phyloP scores from a whole-genome alignment of 2,797 vertebrate species.

The Mallotus villosus region DNA sequence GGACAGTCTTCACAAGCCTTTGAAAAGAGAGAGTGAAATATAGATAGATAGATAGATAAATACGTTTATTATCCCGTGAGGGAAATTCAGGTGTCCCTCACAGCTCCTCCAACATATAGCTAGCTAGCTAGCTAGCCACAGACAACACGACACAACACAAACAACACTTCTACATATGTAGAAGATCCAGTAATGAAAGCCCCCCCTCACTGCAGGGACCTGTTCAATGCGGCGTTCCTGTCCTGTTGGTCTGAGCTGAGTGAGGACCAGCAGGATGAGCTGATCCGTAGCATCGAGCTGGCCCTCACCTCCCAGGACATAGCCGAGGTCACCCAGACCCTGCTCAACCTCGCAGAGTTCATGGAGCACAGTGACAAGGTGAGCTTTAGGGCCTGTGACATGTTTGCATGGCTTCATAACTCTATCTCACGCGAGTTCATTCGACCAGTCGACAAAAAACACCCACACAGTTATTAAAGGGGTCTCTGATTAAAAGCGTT shows the following conservation, averaged over 20 bases:
- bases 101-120: no score
- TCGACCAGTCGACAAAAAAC: neutral
- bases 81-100: no score
- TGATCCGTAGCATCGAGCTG: constrained; percentile 95
- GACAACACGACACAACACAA: no score
- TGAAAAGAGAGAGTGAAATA: neutral
- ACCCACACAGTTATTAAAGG: no score
- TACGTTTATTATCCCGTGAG: no score
- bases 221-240: constrained; percentile 97
- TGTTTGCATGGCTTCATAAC: neutral
- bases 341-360: constrained; percentile 97
- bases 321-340: constrained; percentile 96
- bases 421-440: neutral
- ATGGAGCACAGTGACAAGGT: constrained; percentile 99
- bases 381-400: neutral
- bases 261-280: constrained; percentile 97
- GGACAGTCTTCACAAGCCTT: no score
- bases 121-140: no score
- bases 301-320: constrained; percentile 98
- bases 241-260: constrained; percentile 99
- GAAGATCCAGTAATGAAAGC: no score
- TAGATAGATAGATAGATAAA: no score
- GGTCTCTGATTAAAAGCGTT: no score
- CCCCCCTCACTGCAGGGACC: constrained; percentile 77
- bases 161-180: no score